Percentiles rank a stretch among this genome's conserved stretches.
Evolutionary conservation across 2,888 invertebrate species (phyloP).

Genomic region (Amphipoea lucens): DNA sequence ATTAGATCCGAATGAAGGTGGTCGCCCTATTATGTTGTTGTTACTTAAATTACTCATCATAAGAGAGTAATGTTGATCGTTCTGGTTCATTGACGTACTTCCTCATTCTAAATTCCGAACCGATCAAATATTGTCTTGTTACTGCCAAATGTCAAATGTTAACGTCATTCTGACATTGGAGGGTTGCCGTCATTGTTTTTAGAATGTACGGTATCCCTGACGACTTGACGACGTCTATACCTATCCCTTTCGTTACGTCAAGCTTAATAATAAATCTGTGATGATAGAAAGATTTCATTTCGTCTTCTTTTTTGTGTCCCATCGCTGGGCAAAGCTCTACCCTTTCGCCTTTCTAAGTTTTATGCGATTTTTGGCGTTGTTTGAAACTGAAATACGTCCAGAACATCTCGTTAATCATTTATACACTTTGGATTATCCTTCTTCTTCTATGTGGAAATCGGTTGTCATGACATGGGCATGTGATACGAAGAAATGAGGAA

Average conservation of each 20-base stretch:
- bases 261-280: background rate
- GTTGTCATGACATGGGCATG: background rate
- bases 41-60: slow-evolving; percentile 26
- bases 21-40: background rate
- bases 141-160: slow-evolving; percentile 63
- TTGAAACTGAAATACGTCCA: background rate
- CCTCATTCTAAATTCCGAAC: slow-evolving; percentile 56
- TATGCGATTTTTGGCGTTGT: background rate
- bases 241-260: background rate
- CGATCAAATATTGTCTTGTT: slow-evolving; percentile 56
- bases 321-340: background rate
- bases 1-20: slow-evolving; percentile 6
- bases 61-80: slow-evolving; percentile 34
- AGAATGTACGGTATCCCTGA: slow-evolving; percentile 27
- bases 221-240: background rate
- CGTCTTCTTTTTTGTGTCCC: background rate
- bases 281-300: background rate
- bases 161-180: slow-evolving; percentile 40
- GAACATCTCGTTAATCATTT: too few species aligned
- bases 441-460: background rate
- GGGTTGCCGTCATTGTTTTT: slow-evolving; percentile 22
- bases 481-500: background rate
- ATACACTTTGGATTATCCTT: background rate
- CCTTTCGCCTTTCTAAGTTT: background rate
- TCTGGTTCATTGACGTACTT: slow-evolving; percentile 60